Evolutionary conservation across 23 tunicate species (phyloP).

Genomic region (Trididemnum miniatum): DNA sequence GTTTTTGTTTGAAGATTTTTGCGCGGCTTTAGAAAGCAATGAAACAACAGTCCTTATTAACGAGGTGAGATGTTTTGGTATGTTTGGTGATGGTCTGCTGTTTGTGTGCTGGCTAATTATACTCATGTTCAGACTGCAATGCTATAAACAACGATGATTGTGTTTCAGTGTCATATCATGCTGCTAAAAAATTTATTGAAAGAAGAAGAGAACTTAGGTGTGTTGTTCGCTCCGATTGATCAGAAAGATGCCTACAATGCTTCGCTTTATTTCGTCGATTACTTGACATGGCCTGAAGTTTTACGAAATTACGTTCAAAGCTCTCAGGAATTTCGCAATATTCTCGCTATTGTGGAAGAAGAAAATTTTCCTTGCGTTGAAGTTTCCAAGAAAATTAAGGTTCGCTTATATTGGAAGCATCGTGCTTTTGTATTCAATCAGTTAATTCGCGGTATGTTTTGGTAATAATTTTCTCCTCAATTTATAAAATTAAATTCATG

Average conservation of each 20-base stretch:
- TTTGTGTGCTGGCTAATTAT: no score
- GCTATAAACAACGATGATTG: no score
- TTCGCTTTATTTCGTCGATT: slow-evolving; percentile 60
- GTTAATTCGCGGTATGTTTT: no score
- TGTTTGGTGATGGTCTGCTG: no score
- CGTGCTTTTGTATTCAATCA: no score
- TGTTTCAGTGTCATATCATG: slow-evolving; percentile 69
- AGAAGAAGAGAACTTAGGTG: slow-evolving; percentile 65
- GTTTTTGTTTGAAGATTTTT: slow-evolving; percentile 89
- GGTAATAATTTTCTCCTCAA: no score
- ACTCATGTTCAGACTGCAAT: no score
- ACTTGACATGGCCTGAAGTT: slow-evolving; percentile 89
- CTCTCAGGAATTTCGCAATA: slow-evolving; percentile 33
- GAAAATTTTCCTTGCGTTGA: slow-evolving; percentile 66
- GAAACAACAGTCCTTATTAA: slow-evolving; percentile 60
- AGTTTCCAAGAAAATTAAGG: slow-evolving; percentile 62
- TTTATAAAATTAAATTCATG: no score
- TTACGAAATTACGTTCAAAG: slow-evolving; percentile 63
- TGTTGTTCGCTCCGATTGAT: slow-evolving; percentile 68
- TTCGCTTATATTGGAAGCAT: no score
- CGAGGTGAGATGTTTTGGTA: slow-evolving; percentile 27
- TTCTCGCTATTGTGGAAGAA: slow-evolving; percentile 44
- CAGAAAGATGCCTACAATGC: slow-evolving; percentile 74
- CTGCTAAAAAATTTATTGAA: slow-evolving; percentile 57
- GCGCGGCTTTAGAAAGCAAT: slow-evolving; percentile 70